Evolutionary conservation across 2,797 vertebrate species (phyloP), one percentile per base, ranked within the genome.

Genomic region (Melanotaenia boesemani): DNA sequence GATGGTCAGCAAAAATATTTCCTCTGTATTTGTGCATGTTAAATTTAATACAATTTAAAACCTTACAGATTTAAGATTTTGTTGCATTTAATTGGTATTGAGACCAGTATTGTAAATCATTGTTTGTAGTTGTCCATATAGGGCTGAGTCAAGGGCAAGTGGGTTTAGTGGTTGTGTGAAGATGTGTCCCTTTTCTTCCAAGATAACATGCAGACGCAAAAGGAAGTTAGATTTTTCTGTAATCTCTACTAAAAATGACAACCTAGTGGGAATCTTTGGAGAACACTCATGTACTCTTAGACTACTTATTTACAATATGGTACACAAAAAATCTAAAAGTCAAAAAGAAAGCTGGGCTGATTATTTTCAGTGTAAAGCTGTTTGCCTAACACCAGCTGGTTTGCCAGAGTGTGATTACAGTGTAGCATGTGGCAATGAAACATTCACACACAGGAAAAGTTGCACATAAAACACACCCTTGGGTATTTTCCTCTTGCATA

Each of bases 401-500:
- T 83, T 69, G 56, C 30, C 41, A 56, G 57, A 62, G 77, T 77
- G 63, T 87, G 76, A 89, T 89, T 88, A 90, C 36, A 76, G 73
- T 59, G 54, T 2, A 80, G 72, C 71, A 74, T 26, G 46, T 80
- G 84, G 62, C 48, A 22, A 48, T 16, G 32, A 70, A 68, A 65
- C 41, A 28, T 22, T 57, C 41, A 56, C 54, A 72, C 48, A 62
- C 39, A 67, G 37, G 60, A 57, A 39, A 59, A 68, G 39, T 59
- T 8, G 20, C 55, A 79, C 28, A 74, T 85, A 30, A 80, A 86
- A 79, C 46, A 80, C 72, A 72, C 44, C 75, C 72, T 30, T n/a
- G 4, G 57, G 73, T 68, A 7, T 78, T 68, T 68, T 22, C 20
- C n/a, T 70, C 18, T 50, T 67, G 6, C 67, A 50, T 46, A 16